These are phyloP conservation scores for Fistularia tabacaria DNA, from an alignment of 2,797 vertebrate genomes.

Conservation along the genomic window DNA sequence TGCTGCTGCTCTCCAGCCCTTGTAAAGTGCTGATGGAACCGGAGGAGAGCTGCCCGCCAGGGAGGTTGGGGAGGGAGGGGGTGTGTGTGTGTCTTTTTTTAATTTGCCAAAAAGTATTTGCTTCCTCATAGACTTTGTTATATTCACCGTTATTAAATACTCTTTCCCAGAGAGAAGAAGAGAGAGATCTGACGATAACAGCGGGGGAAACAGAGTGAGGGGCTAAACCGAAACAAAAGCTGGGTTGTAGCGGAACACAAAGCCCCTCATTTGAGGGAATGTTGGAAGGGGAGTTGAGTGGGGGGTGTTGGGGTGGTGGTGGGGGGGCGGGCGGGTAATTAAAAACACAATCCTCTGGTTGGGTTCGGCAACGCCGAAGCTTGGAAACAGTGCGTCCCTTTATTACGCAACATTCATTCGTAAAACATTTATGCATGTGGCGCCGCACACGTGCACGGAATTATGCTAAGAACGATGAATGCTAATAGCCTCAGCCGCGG, in stretches of 20 bases:
- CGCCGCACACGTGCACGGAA: conserved; percentile 24
- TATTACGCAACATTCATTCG: conserved; percentile 33
- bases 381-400: conserved; percentile 41
- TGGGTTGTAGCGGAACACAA: conserved; percentile 57
- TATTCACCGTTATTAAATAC: conserved; percentile 22
- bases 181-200: conserved; percentile 22
- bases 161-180: conserved; percentile 19
- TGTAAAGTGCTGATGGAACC: conserved; percentile 31
- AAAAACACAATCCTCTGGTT: conserved; percentile 62
- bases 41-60: conserved; percentile 20
- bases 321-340: conserved; percentile 52
- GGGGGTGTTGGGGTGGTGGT: neutral
- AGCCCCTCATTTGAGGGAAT: conserved; percentile 55
- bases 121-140: conserved; percentile 16
- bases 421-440: conserved; percentile 29
- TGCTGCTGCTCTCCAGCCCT: conserved; percentile 4
- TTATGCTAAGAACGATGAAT: conserved; percentile 23
- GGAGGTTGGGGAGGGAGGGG: neutral
- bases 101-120: conserved; percentile 33
- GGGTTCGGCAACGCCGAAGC: conserved; percentile 25
- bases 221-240: conserved; percentile 52
- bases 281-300: conserved; percentile 37
- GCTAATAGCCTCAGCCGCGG: conserved; percentile 32
- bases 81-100: conserved; percentile 16
- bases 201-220: conserved; percentile 14